Base-by-base conservation (phyloP, 2,113 vertebrate genomes). In the Phyllostomus hastatus region DNA sequence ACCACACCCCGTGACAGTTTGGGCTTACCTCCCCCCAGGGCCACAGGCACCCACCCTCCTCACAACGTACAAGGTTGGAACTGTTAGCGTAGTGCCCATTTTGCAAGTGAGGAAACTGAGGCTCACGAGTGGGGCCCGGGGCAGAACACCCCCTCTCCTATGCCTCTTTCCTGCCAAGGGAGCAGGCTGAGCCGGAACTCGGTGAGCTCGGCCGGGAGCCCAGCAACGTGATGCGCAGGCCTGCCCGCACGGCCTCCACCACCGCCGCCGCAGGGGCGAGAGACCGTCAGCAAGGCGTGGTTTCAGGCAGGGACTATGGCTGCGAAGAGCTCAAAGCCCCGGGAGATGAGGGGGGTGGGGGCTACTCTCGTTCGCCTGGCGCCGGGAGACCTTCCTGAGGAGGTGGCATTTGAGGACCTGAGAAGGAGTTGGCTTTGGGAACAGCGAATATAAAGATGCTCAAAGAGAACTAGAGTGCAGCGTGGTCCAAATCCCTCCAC, bases 261-360 rank as follows among this genome's bases (percentile, higher is more conserved):
- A 4, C 38, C 38, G 38, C 38, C 38, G 38, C 38, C 4, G 4
- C 43, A 9, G 33, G 33, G n/a, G 24, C 48, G 24, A 22, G 4
- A 16, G n/a, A 14, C 10, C 22, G 20, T 28, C 26, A 88, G 22
- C n/a, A 41, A 41, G 41, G 4, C 17, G 0, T 2, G 0, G 46
- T 38, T 59, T 43, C 43, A 15, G 67, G 38, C 46, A 14, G 16
- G 31, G 54, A 35, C 12, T 0, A 50, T 17, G 4, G 22, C 35
- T 28, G 0, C 4, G 2, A 52, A 61, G 73, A 67, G 54, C 33
- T 19, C 3, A 2, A 3, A 3, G 48, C 6, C 8, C 6, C 1
- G 0, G 28, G 17, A 46, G 67, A 2, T 43, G 67, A 41, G 52
- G 76, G 5, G 4, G 4, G 15, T 72, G 38, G 64, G 6, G 7